Base-by-base conservation (phyloP, 2,113 vertebrate species). In the Xiphophorus couchianus region DNA sequence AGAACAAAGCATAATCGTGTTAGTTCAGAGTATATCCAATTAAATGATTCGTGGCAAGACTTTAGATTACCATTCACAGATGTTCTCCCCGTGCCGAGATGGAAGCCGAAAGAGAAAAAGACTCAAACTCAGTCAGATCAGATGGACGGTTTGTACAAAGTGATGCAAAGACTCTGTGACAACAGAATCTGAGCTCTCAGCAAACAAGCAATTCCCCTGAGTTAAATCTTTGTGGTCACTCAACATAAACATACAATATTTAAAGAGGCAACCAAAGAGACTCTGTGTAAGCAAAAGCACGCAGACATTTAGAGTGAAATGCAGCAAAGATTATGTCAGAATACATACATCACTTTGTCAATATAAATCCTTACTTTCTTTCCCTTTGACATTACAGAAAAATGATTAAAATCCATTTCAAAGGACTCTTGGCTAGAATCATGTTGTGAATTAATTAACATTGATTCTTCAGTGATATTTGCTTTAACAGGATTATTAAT, bases 91-190 rank as follows among this genome's bases (percentile, higher is more conserved):
- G 35, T 35, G 35, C 35, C 2, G 10, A 37, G 10, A 12, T 37
- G 35, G 35, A 37, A 10, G 35, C 35, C 10, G 10, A 37, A 37
- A 37, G 35, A 12, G 35, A 12, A 37, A 37, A 37, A 37, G 35
- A 37, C 35, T 37, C 35, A 11, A 37, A 37, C 35, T 37, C 35
- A 37, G 35, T 37, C 35, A 37, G 35, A 37, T 37, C 35, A 37
- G 35, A 37, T 37, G 35, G 10, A 37, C 35, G 19, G 17, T 67
- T 71, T 66, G n/a, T 76, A n/a, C 29, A 31, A 30, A 76, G 61
- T 72, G 74, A 77, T 70, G 84, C 66, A 66, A 74, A 84, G 76
- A 51, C 61, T 64, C 35, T 39, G 69, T 62, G 85, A 81, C 83
- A 71, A 48, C 54, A 71, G 39, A 69, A 67, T 74, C 84, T 60